Evolutionary conservation across 2,797 vertebrate species (phyloP).

Genomic region (Myotis vivesi): DNA sequence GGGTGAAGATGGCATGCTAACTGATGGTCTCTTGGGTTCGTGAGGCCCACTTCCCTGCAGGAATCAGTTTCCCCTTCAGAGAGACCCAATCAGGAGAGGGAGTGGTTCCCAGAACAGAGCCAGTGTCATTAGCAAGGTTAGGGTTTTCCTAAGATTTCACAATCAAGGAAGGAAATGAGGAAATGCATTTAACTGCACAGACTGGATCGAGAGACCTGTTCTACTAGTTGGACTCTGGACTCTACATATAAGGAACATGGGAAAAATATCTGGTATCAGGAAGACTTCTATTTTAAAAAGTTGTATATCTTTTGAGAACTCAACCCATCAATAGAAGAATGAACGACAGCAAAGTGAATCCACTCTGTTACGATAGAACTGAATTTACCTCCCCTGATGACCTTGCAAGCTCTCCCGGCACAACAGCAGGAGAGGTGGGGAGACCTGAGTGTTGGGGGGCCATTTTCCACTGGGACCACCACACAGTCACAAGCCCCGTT

Average conservation of each 20-base stretch:
- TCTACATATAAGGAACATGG: not conserved
- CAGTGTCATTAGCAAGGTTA: not conserved
- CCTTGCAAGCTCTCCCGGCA: not conserved
- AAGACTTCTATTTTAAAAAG: constrained; percentile 17
- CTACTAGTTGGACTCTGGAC: not conserved
- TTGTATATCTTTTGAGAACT: not conserved
- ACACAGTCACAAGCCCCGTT: not conserved
- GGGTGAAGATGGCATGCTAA: not conserved
- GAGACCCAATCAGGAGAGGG: not conserved
- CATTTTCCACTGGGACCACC: not conserved
- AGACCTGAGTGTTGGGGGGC: rapidly evolving
- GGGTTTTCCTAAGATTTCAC: not conserved
- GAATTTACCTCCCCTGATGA: not conserved
- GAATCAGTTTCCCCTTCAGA: not conserved
- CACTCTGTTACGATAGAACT: not conserved
- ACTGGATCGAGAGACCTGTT: not conserved
- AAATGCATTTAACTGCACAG: not conserved
- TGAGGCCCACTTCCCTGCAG: not conserved
- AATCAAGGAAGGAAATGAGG: not conserved
- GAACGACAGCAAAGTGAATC: not conserved
- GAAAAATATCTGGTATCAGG: not conserved
- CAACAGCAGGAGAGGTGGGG: not conserved
- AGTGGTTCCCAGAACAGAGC: not conserved
- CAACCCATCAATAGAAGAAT: not conserved
- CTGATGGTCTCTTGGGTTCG: not conserved